These are phyloP conservation scores for Aptenodytes forsteri DNA, from an alignment of 2,113 vertebrate species.

Conservation along the genomic window DNA sequence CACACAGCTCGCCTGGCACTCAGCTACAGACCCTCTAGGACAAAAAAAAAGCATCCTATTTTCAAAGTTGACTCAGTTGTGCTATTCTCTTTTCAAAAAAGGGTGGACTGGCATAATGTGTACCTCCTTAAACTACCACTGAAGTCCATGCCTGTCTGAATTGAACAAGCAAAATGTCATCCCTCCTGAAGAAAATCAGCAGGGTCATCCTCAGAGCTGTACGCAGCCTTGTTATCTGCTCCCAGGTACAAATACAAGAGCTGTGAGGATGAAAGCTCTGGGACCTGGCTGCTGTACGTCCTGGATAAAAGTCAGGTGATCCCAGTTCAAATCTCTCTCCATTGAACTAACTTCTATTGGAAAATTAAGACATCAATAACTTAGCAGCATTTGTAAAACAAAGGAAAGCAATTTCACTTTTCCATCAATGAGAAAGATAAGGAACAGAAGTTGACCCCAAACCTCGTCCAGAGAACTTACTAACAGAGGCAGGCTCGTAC, in stretches of 20 bases:
- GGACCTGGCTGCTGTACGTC: not conserved
- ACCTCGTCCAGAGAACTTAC: not conserved
- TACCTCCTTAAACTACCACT: not conserved
- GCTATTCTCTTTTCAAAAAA: not conserved
- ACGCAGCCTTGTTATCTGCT: not conserved
- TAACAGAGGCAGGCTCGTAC: not conserved
- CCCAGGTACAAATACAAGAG: not conserved
- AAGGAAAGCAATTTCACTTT: not conserved
- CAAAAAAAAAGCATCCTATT: not conserved
- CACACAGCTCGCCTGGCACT: not conserved
- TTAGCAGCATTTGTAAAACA: not conserved
- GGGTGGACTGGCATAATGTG: not conserved
- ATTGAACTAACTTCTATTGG: fast-evolving
- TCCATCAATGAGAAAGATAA: not conserved
- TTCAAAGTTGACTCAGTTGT: not conserved
- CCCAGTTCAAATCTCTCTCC: not conserved
- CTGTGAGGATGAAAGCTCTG: not conserved
- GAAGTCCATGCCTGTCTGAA: not conserved
- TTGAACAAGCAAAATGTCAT: not conserved
- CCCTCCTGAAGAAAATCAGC: not conserved
- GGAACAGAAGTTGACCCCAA: not conserved
- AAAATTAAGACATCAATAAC: not conserved
- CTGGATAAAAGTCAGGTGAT: not conserved
- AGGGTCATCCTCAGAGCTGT: not conserved
- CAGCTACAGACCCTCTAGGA: not conserved